phyloP scores from a whole-genome alignment of 2,797 vertebrate genomes.

The Acomys russatus region DNA sequence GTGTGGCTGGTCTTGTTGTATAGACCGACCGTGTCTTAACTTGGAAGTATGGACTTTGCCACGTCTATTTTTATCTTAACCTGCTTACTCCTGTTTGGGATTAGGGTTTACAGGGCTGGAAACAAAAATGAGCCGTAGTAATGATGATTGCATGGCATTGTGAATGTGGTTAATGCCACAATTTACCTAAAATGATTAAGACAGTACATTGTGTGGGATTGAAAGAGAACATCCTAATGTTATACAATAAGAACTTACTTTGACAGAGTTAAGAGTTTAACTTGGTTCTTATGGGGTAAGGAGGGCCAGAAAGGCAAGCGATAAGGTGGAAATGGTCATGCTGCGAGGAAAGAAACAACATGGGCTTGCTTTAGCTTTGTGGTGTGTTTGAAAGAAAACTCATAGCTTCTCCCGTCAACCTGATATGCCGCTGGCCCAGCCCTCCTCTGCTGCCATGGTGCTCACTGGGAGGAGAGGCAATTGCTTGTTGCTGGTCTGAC shows the following conservation, averaged over 20 bases:
- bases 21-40: background rate
- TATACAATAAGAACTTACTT: background rate
- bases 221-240: background rate
- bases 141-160: background rate
- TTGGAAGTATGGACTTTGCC: background rate
- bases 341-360: background rate
- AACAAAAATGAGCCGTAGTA: background rate
- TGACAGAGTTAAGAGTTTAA: background rate
- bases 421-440: background rate
- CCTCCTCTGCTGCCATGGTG: too few species aligned
- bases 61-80: background rate
- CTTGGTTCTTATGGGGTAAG: background rate
- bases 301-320: background rate
- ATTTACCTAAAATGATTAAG: background rate
- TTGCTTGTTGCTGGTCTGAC: background rate
- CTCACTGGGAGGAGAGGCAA: background rate
- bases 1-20: background rate
- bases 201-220: background rate
- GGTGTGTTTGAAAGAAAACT: background rate
- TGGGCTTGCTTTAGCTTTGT: background rate
- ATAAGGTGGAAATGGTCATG: background rate
- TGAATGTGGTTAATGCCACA: too few species aligned
- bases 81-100: background rate
- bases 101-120: background rate
- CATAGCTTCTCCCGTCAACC: background rate